Evolutionary conservation across 2,113 vertebrate genomes (phyloP), one percentile per base, ranked within the genome.

Genomic region (Aspiorhynchus laticeps): DNA sequence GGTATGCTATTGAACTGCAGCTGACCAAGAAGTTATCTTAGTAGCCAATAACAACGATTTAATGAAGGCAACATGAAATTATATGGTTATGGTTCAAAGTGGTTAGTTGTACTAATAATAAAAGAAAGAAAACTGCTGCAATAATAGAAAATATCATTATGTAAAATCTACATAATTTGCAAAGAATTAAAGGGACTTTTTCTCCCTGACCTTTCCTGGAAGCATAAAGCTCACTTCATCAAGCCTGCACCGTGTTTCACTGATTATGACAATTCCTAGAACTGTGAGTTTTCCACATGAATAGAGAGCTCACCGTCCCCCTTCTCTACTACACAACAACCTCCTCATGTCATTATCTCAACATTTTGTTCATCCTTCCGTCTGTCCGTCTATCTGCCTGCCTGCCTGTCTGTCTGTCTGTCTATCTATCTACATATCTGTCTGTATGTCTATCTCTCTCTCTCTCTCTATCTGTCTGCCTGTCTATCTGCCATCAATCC

Each of bases 351-450:
- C 63, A 65, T 26, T 36, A 2, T 36, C 65, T 69, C 12, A 48
- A 48, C 12, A 48, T 11, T 38, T 38, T 7, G 38, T 38, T 38
- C 38, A 38, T 38, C 38, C 38, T 38, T 38, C 38, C 38, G 38
- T 38, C 38, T 7, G 1, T 46, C 43, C 2, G 0, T 46, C 43
- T 46, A 0, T 46, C 10, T 12, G 0, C 3, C 10, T 46, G 0
- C 11, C 11, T 46, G 2, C 2, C 2, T 46, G 0, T 8, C 0
- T 12, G 0, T 12, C 26, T 33, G 0, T 33, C 28, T 33, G 3
- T 5, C 31, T 21, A 10, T 33, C 65, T 21, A 24, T 38, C 1
- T 24, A 2, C 24, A 4, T 36, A 36, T 38, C 8, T 21, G 4
- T 38, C 31, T 7, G 4, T 69, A 14, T 7, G 11, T 69, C 14